phyloP scores from a whole-genome alignment of 2,113 vertebrate species.

The Mormoops blainvillei region DNA sequence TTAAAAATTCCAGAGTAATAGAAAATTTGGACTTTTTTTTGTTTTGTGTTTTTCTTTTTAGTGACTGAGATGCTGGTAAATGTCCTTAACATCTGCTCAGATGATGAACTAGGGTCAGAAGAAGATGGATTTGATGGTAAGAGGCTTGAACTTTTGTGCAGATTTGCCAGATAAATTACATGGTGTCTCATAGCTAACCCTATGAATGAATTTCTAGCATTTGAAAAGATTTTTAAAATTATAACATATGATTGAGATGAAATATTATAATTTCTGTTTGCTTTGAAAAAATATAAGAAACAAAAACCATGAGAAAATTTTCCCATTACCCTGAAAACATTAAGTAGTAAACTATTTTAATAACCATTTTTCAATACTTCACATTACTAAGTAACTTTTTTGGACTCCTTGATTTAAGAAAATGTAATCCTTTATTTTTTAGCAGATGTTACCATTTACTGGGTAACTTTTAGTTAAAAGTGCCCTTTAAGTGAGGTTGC shows the following conservation, averaged over 20 bases:
- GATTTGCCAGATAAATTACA: conserved; percentile 25
- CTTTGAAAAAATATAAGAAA: not conserved
- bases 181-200: conserved; percentile 32
- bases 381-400: not conserved
- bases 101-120: conserved; percentile 95
- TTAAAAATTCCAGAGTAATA: not conserved
- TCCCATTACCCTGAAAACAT: not conserved
- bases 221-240: conserved; percentile 35
- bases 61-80: conserved; percentile 99
- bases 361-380: not conserved
- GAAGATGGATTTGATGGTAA: conserved; percentile 97
- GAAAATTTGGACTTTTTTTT: not conserved
- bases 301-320: not conserved
- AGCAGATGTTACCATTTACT: not conserved
- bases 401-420: not conserved
- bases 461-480: not conserved
- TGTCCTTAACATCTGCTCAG: conserved; percentile 97
- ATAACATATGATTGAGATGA: conserved; percentile 6
- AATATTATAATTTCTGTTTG: not conserved
- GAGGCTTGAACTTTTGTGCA: conserved; percentile 53
- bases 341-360: not conserved
- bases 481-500: not conserved
- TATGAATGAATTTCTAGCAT: conserved; percentile 41
- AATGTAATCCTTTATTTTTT: not conserved
- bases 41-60: conserved; percentile 67